Percentiles rank a stretch among this genome's conserved stretches.
These are phyloP conservation scores for Pyrochroa serraticornis DNA, from an alignment of 2,888 invertebrate genomes.

Conservation along the genomic window DNA sequence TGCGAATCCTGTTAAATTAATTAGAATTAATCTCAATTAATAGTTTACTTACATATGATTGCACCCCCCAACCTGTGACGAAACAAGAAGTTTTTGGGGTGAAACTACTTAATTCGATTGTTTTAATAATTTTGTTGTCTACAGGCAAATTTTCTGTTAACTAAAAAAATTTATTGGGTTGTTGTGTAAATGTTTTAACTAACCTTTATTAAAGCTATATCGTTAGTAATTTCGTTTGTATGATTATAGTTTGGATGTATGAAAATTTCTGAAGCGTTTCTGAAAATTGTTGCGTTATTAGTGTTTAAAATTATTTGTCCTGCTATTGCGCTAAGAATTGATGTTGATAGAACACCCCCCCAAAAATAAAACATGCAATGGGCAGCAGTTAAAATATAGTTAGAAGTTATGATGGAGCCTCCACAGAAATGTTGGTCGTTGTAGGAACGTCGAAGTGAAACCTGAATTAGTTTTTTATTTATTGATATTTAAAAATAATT, in stretches of 20 bases:
- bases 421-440: conserved; percentile 46
- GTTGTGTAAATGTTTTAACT: background rate
- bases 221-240: conserved; percentile 29
- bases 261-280: conserved; percentile 14
- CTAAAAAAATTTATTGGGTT: background rate
- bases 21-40: background rate
- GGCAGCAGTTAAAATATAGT: conserved; percentile 43
- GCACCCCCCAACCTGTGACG: conserved; percentile 8
- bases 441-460: conserved; percentile 42
- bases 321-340: background rate
- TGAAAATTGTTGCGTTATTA: background rate
- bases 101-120: background rate
- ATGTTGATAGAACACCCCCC: conserved; percentile 38
- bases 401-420: conserved; percentile 38
- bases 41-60: background rate
- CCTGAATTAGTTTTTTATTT: conserved; percentile 28
- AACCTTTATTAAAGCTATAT: conserved; percentile 37
- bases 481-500: background rate
- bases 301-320: conserved; percentile 8
- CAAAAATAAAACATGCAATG: conserved; percentile 45
- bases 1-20: background rate
- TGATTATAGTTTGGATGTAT: conserved; percentile 36
- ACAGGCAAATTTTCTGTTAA: conserved; percentile 2
- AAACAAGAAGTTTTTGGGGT: background rate
- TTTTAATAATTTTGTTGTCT: background rate